Evolutionary conservation across 1,140 invertebrate genomes (phyloP), one percentile per base, ranked within the genome.

Genomic region (Macrocentrus cingulum): DNA sequence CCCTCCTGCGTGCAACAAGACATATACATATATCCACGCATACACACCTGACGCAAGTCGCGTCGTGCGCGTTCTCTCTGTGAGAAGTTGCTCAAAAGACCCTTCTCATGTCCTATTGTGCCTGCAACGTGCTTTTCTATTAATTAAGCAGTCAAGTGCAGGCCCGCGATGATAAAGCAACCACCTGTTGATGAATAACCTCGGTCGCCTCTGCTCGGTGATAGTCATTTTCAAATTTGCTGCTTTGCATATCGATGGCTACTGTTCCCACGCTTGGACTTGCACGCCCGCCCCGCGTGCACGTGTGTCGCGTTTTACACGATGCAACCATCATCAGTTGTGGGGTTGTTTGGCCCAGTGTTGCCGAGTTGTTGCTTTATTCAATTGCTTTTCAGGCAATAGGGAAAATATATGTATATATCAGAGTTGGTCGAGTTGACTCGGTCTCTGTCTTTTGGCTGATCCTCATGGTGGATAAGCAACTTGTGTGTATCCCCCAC

Each of bases 41-140:
- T 60, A 68, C 71, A 74, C 74, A 75, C 72, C 74, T 76, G 74
- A 76, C 74, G 71, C 68, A 32, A 11, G 16, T 15, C 37, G 1
- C 54, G 60, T 56, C 34, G 32, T 53, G 41, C 56, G 62, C 59
- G 3, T 39, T 4, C 15, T 9, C 19, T 11, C 41, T 68, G 71
- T 76, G 76, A 76, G 75, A 78, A 78, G 72, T 67, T 64, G 66
- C 69, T 70, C 73, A 72, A 75, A 70, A 60, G 61, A 67, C 67
- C 64, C 74, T 76, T 77, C 75, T 77, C 75, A 76, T 68, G 75
- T 66, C 66, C 60, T 16, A 42, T 16, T 42, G 18, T 42, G 15
- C 18, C 8, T 29, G 4, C 9, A 29, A 29, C 3, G 41, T 42
- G 2, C 18, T 42, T 18, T 18, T 29, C 4, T 42, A 42, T 42